Evolutionary conservation across 1,140 invertebrate species (phyloP).

Genomic region (Metaphire vulgaris): DNA sequence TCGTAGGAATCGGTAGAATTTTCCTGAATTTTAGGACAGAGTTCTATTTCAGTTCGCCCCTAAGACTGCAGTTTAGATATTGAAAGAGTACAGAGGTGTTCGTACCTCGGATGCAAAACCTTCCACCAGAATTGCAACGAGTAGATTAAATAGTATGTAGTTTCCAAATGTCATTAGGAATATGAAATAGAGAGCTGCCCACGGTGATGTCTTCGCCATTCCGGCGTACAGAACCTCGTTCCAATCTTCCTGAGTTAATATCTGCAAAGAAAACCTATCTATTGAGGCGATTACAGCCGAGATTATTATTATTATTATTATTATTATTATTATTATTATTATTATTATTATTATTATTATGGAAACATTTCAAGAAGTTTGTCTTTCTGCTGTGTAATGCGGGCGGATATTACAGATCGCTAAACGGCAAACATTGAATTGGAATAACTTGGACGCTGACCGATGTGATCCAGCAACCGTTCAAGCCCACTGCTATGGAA

Average conservation of each 20-base stretch:
- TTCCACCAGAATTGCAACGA: slow-evolving; percentile 96
- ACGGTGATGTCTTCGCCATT: slow-evolving; percentile 96
- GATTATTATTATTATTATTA: not conserved
- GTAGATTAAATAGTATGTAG: slow-evolving; percentile 95
- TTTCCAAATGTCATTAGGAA: slow-evolving; percentile 99
- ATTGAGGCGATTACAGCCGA: not conserved
- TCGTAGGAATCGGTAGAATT: too few species aligned
- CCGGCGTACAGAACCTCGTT: slow-evolving; percentile 97
- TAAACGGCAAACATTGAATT: too few species aligned
- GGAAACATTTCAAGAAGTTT: too few species aligned
- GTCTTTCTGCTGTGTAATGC: too few species aligned
- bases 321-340: slow-evolving; percentile 3
- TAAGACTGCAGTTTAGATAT: too few species aligned
- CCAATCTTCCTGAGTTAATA: slow-evolving; percentile 98
- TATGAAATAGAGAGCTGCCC: slow-evolving; percentile 98
- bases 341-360: slow-evolving; percentile 24
- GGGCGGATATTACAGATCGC: too few species aligned
- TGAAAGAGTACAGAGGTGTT: too few species aligned
- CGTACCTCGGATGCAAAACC: slow-evolving; percentile 94
- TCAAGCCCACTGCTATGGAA: too few species aligned
- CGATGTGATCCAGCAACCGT: too few species aligned
- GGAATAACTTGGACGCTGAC: too few species aligned
- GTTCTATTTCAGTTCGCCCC: too few species aligned
- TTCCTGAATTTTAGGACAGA: too few species aligned
- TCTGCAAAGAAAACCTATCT: slow-evolving; percentile 57